Evolutionary conservation across 2,113 vertebrate species (phyloP).

Genomic region (Oxyura jamaicensis): DNA sequence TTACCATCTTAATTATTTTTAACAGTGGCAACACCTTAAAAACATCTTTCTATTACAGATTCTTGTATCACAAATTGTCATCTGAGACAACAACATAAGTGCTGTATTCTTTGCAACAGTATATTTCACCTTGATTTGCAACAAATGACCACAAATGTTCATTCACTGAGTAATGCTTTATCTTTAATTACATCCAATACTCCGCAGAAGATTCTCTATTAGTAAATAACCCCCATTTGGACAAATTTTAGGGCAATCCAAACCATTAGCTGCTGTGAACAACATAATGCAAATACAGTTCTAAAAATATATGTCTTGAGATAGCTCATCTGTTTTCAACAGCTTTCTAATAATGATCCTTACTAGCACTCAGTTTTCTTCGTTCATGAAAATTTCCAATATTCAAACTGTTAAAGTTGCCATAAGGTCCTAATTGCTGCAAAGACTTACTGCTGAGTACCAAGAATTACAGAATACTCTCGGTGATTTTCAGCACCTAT

Average conservation of each 20-base stretch:
- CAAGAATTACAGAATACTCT: not conserved
- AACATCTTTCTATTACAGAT: not conserved
- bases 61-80: not conserved
- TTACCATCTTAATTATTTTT: not conserved
- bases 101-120: not conserved
- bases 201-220: not conserved
- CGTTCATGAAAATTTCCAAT: not conserved
- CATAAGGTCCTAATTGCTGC: not conserved
- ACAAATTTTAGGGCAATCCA: not conserved
- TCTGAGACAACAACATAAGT: not conserved
- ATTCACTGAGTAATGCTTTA: not conserved
- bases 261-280: not conserved
- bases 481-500: not conserved
- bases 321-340: not conserved
- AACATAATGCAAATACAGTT: not conserved
- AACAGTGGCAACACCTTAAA: not conserved
- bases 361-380: not conserved
- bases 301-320: not conserved
- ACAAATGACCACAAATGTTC: not conserved
- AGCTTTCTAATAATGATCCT: not conserved
- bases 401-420: not conserved
- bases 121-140: not conserved
- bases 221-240: not conserved
- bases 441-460: conserved; percentile 37
- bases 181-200: not conserved